Evolutionary conservation across 2,888 invertebrate genomes (phyloP), one percentile per base, ranked within the genome.

Genomic region (Synergus gifuensis): DNA sequence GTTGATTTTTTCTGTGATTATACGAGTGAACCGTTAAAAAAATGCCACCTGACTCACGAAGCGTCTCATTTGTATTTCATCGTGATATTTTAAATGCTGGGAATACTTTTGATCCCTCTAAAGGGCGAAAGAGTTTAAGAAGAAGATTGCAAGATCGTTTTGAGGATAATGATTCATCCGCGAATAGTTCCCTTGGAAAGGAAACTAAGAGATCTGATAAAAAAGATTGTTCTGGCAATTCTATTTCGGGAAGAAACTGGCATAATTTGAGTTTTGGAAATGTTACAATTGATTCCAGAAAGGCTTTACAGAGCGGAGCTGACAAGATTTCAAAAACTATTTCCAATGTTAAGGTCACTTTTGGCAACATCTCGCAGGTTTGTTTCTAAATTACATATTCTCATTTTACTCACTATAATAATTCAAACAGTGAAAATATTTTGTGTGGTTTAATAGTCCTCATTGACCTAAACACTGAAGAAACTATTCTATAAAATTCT

Each of bases 341-440:
- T 85, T 94, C 94, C 81, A 94, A 93, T 83, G 94, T 96, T 36
- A 93, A 94, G 85, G 95, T 95, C 79, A 94, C 95, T 22, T 94
- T 96, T 83, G 95, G 95, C 16, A 94, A 94, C 80, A 92, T 95
- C 83, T 94, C 96, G 69, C 96, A 96, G 94, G 96, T 95, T 60
- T 76, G 77, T 76, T 76, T 77, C 63, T 22, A 42, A 66, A 49
- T 49, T 28, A 66, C 76, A 11, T 76, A n/a, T 36, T 42, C 42
- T 46, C 40, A 44, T 79, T 60, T 49, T 36, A 44, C 7, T 73
- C 16, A 60, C 7, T 64, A n/a, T n/a, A 54, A 9, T 9, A 9
- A n/a, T 54, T 18, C 16, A 64, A 18, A 16, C 44, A 12, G 1
- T 69, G 0, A 64, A 66, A 2, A 42, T 76, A 0, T 54, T 76